These are phyloP conservation scores for Salvator merianae DNA, from an alignment of 2,113 vertebrate species.

Conservation along the genomic window DNA sequence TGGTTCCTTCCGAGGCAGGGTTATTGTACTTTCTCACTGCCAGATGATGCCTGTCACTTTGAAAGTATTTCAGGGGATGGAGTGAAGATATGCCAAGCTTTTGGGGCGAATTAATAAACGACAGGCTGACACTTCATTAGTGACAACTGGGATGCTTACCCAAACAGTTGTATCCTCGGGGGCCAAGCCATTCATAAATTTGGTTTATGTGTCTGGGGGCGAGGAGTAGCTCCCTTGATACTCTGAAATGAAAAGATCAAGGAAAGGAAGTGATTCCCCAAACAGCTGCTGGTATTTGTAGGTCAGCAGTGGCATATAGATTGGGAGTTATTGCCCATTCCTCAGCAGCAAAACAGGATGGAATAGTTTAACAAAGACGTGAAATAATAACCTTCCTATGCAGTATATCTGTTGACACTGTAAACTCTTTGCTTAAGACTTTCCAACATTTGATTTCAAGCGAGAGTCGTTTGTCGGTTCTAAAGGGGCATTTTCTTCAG, in stretches of 20 bases:
- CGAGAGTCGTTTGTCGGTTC: background rate
- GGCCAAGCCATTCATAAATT: constrained; percentile 60
- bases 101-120: constrained; percentile 54
- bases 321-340: constrained; percentile 44
- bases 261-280: constrained; percentile 45
- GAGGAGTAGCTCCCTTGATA: constrained; percentile 44
- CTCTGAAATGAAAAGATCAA: constrained; percentile 6
- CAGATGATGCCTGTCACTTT: constrained; percentile 71
- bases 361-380: constrained; percentile 41
- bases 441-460: background rate
- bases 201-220: constrained; percentile 53
- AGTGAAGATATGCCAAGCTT: constrained; percentile 63
- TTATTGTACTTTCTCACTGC: constrained; percentile 62
- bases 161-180: constrained; percentile 48
- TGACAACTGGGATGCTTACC: constrained; percentile 58
- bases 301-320: constrained; percentile 40
- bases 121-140: constrained; percentile 36
- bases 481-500: constrained; percentile 27
- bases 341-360: constrained; percentile 24
- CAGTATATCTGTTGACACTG: constrained; percentile 1
- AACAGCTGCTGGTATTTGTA: constrained; percentile 58
- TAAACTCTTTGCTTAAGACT: constrained; percentile 33
- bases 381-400: constrained; percentile 34
- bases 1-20: constrained; percentile 65
- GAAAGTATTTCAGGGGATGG: constrained; percentile 58